phyloP scores from a whole-genome alignment of 2,113 vertebrate species.

The Balaeniceps rex region DNA sequence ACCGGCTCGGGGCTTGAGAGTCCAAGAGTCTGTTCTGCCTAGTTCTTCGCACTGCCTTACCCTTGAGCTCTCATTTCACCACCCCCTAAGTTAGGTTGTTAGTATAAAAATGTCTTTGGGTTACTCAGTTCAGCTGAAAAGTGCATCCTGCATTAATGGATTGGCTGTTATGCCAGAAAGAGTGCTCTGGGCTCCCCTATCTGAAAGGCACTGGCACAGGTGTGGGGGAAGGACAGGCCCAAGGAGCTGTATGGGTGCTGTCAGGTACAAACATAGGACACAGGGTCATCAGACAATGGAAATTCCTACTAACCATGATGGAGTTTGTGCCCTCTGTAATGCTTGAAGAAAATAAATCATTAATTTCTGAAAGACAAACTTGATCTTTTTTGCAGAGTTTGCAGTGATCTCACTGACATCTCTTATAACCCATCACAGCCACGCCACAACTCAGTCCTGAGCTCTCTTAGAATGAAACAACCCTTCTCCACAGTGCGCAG shows the following conservation, averaged over 20 bases:
- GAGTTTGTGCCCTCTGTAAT: neutral
- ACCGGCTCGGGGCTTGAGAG: neutral
- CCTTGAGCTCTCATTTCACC: neutral
- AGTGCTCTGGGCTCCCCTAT: neutral
- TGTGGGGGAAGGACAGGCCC: neutral
- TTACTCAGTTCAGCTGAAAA: neutral
- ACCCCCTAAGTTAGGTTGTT: neutral
- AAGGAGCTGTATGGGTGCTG: neutral
- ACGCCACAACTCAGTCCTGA: neutral
- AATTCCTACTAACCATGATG: neutral
- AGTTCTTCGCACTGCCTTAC: neutral
- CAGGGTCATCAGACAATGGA: neutral
- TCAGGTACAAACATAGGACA: neutral
- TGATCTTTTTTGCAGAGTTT: neutral
- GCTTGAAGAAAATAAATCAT: neutral
- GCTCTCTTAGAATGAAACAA: neutral
- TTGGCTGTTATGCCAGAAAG: neutral
- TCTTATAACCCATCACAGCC: neutral
- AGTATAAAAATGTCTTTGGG: neutral
- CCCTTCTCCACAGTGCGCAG: neutral
- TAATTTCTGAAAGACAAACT: neutral
- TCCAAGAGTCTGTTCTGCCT: neutral
- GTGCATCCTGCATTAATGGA: neutral
- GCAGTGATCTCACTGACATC: neutral
- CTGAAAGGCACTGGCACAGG: neutral